These are phyloP conservation scores for Rhynchomys soricoides DNA, from an alignment of 2,113 vertebrate species.

Conservation along the genomic window DNA sequence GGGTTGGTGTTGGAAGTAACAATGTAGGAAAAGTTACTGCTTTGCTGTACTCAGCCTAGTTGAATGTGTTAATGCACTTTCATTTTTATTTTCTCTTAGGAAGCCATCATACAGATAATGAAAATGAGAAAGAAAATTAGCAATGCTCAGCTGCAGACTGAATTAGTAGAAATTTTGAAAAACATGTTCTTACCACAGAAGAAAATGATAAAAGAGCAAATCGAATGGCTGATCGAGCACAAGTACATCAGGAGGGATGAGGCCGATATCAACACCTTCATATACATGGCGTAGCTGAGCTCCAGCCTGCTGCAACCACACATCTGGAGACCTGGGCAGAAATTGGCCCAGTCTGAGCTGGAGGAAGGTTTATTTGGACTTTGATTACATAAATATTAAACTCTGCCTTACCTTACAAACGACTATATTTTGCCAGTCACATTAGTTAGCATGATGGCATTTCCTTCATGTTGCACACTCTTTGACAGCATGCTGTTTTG, in stretches of 20 bases:
- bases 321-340: conserved; percentile 83
- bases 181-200: conserved; percentile 99
- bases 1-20: conserved; percentile 9
- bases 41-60: conserved; percentile 58
- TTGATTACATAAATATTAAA: conserved; percentile 87
- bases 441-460: conserved; percentile 92
- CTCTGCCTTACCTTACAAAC: conserved; percentile 91
- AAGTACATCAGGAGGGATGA: conserved; percentile 99
- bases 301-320: conserved; percentile 66
- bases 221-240: conserved; percentile 99
- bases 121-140: conserved; percentile 99
- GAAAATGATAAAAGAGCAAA: conserved; percentile 99
- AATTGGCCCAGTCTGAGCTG: conserved; percentile 83
- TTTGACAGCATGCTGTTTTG: conserved; percentile 97
- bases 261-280: conserved; percentile 98
- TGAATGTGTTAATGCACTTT: conserved; percentile 43
- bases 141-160: conserved; percentile 99
- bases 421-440: conserved; percentile 93
- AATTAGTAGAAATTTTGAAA: conserved; percentile 99
- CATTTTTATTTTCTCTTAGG: conserved; percentile 85
- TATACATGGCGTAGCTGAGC: conserved; percentile 94
- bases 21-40: conserved; percentile 8
- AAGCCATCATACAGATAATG: conserved; percentile 99
- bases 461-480: conserved; percentile 92
- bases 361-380: conserved; percentile 86